Evolutionary conservation across 2,888 invertebrate species (phyloP).

Genomic region (Agapostemon virescens): DNA sequence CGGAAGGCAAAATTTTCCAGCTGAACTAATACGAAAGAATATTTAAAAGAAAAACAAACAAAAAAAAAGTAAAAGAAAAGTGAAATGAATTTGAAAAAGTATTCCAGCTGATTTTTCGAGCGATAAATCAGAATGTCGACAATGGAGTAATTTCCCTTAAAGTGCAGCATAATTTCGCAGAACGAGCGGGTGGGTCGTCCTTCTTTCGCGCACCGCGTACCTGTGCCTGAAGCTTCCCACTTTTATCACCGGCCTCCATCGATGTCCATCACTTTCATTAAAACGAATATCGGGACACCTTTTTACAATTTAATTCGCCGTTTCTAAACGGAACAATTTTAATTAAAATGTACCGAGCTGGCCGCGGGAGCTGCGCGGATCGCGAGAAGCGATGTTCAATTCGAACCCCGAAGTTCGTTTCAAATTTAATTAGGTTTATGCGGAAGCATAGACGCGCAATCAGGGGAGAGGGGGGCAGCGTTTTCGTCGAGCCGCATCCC

Average conservation of each 20-base stretch:
- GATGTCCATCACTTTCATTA: not conserved
- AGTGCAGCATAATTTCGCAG: not conserved
- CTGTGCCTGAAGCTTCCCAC: not conserved
- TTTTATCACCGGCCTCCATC: not conserved
- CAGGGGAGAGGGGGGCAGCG: not conserved
- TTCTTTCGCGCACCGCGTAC: not conserved
- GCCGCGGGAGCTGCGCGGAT: not conserved
- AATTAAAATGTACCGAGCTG: slow-evolving; percentile 31
- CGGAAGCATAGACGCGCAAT: slow-evolving; percentile 26
- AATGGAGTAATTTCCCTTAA: not conserved
- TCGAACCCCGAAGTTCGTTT: slow-evolving; percentile 30
- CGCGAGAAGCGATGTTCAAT: slow-evolving; percentile 20
- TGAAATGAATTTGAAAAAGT: not conserved
- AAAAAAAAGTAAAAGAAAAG: no score
- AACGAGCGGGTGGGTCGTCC: not conserved
- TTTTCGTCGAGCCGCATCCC: slow-evolving; percentile 7
- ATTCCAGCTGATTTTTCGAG: not conserved
- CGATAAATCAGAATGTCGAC: not conserved
- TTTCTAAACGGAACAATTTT: slow-evolving; percentile 12
- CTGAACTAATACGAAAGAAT: not conserved
- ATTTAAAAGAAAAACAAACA: no score
- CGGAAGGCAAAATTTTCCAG: not conserved
- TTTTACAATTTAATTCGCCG: slow-evolving; percentile 2
- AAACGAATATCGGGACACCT: not conserved
- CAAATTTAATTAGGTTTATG: slow-evolving; percentile 50